These are phyloP conservation scores for Microtus oregoni DNA, from an alignment of 2,113 vertebrate genomes.

Conservation along the genomic window DNA sequence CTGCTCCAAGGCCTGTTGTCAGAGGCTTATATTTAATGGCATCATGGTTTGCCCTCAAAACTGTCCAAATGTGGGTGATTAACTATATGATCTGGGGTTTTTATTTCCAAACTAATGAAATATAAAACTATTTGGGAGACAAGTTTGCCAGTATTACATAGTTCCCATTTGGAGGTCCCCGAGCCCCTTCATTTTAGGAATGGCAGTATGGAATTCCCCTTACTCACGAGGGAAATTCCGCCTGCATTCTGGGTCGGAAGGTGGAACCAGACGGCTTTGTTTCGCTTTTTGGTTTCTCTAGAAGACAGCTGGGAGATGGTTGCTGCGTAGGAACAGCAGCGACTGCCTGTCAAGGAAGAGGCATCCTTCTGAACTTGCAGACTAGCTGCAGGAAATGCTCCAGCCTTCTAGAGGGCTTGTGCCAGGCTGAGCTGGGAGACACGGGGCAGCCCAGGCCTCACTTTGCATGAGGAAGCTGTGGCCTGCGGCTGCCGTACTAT, in stretches of 20 bases:
- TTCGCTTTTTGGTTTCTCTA: conserved; percentile 24
- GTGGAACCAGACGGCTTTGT: not conserved
- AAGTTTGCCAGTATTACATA: not conserved
- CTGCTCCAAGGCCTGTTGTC: not conserved
- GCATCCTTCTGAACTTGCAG: not conserved
- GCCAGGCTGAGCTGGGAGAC: not conserved
- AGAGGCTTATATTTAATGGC: not conserved
- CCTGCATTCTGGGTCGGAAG: not conserved
- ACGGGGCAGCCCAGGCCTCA: not conserved
- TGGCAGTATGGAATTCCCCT: not conserved
- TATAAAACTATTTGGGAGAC: conserved; percentile 19
- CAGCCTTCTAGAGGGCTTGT: not conserved
- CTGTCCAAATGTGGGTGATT: not conserved
- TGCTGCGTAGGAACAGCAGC: not conserved
- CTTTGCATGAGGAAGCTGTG: not conserved
- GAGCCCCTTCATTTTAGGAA: not conserved
- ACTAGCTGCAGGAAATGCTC: conserved; percentile 26
- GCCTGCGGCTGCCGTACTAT: not conserved
- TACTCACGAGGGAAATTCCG: not conserved
- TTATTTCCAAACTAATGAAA: conserved; percentile 13
- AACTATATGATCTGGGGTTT: not conserved
- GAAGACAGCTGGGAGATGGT: conserved; percentile 1
- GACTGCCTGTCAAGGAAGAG: not conserved
- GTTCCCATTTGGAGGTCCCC: not conserved
- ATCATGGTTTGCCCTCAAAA: not conserved